These are phyloP conservation scores for Gastrophryne carolinensis DNA, from an alignment of 2,797 vertebrate genomes.

Conservation along the genomic window DNA sequence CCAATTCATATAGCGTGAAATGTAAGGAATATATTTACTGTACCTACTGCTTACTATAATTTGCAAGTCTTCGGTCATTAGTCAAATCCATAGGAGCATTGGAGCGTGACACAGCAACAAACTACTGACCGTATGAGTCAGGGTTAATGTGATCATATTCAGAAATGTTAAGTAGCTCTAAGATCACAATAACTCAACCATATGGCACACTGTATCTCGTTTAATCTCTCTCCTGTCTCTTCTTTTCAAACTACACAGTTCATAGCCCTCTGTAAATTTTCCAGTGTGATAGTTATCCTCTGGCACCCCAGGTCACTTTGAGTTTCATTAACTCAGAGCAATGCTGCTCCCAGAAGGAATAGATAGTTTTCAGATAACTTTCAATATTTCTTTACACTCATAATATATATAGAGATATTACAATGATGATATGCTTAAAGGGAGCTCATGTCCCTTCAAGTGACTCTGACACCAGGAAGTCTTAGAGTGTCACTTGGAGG, in stretches of 20 bases:
- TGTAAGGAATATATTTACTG: constrained; percentile 25
- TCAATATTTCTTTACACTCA: no score
- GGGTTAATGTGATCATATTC: constrained; percentile 48
- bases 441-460: no score
- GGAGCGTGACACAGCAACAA: constrained; percentile 34
- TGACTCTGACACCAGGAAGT: no score
- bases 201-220: constrained; percentile 47
- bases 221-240: constrained; percentile 47
- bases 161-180: constrained; percentile 45
- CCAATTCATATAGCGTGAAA: constrained; percentile 12
- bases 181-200: constrained; percentile 48
- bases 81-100: constrained; percentile 18
- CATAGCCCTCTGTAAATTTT: constrained; percentile 37
- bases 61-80: constrained; percentile 22
- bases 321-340: constrained; percentile 3
- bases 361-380: not conserved
- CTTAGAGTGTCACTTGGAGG: no score
- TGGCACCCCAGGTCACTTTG: constrained; percentile 6
- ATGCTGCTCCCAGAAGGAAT: not conserved
- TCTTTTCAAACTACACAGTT: constrained; percentile 15
- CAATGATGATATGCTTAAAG: no score
- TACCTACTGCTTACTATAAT: constrained; percentile 13
- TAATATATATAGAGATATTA: no score
- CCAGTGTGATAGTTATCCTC: constrained; percentile 3
- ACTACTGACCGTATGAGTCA: constrained; percentile 46